Conservation (phyloP, 2,888 invertebrate species). For the Cenopis cana region DNA sequence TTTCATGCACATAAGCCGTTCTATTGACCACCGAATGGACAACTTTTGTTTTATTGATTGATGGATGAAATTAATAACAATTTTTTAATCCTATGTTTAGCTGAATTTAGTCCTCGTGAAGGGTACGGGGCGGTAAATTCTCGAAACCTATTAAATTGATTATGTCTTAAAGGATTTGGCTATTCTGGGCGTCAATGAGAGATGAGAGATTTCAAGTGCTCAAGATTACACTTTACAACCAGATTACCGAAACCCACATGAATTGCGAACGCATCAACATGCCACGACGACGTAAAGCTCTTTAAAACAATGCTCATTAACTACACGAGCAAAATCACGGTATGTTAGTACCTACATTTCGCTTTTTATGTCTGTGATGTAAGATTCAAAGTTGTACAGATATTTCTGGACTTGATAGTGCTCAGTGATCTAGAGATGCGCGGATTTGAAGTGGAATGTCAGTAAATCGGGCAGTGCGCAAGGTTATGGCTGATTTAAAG, state of each 20-base stretch:
- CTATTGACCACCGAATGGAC: too few species aligned
- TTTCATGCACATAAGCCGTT: too few species aligned
- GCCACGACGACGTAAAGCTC: conserved; percentile 11
- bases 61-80: too few species aligned
- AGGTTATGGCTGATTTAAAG: conserved; percentile 7
- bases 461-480: conserved; percentile 5
- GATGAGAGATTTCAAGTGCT: too few species aligned
- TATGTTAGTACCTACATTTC: background rate
- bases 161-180: too few species aligned
- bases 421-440: conserved; percentile 1
- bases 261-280: conserved; percentile 13
- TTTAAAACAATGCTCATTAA: conserved; percentile 16
- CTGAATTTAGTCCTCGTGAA: too few species aligned
- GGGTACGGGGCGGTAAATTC: too few species aligned
- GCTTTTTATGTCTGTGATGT: background rate
- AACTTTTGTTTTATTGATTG: too few species aligned
- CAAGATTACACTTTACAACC: background rate
- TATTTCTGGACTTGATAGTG: background rate
- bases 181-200: too few species aligned
- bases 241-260: background rate
- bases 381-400: background rate
- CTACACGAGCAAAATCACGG: conserved; percentile 3
- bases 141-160: too few species aligned
- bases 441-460: conserved; percentile 1
- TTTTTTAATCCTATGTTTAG: too few species aligned